Conservation (phyloP, 2,888 invertebrate genomes). For the Fragum fragum region DNA sequence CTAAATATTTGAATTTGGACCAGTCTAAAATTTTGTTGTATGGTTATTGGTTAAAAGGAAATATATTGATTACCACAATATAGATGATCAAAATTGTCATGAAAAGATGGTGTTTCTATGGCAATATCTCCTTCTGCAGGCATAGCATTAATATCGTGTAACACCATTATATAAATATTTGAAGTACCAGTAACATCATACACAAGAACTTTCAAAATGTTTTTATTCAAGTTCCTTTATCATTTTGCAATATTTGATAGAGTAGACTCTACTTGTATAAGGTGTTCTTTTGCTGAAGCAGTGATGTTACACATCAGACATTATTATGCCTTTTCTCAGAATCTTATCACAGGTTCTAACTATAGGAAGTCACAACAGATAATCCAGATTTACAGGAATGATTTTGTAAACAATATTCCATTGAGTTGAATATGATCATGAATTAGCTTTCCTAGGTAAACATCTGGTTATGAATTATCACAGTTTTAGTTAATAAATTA, state of each 20-base stretch:
- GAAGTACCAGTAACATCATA: conserved; percentile 7
- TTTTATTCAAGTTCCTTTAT: not conserved
- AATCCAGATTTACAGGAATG: not conserved
- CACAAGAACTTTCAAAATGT: conserved; percentile 1
- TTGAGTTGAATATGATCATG: not conserved
- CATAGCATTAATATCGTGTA: conserved; percentile 40
- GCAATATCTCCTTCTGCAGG: conserved; percentile 54
- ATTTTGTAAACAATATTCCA: not conserved
- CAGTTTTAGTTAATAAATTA: not conserved
- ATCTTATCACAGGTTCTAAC: not conserved
- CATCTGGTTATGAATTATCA: not conserved
- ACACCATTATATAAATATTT: conserved; percentile 1
- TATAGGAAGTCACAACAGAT: conserved; percentile 15
- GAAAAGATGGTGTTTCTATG: conserved; percentile 54
- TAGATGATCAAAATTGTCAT: conserved; percentile 47
- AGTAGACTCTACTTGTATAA: not conserved
- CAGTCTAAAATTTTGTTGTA: too few species aligned
- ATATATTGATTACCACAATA: conserved; percentile 47
- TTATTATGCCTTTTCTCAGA: not conserved
- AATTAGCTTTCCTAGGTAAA: too few species aligned
- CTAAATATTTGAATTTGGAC: too few species aligned
- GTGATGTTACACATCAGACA: not conserved
- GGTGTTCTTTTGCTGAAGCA: not conserved
- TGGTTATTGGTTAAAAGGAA: too few species aligned
- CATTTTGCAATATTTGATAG: not conserved